Conservation (phyloP, 2,797 vertebrate genomes). For the Argya squamiceps region DNA sequence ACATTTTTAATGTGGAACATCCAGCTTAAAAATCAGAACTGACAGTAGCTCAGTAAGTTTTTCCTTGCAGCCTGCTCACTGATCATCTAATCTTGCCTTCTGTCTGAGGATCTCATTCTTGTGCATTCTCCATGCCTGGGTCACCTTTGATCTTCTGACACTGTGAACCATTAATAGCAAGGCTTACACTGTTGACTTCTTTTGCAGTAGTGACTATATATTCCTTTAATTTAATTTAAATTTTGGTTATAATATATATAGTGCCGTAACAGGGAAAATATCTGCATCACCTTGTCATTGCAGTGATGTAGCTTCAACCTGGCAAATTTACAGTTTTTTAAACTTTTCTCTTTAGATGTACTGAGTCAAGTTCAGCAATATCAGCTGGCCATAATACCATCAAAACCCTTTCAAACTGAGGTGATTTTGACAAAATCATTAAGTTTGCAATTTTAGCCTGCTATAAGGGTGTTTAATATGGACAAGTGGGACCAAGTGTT, state of each 20-base stretch:
- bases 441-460: background rate
- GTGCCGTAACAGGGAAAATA: background rate
- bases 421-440: background rate
- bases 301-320: background rate
- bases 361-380: background rate
- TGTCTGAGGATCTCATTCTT: background rate
- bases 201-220: background rate
- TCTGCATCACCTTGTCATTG: background rate
- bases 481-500: background rate
- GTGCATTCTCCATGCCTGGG: background rate
- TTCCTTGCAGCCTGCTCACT: background rate
- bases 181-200: background rate
- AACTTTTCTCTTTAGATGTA: background rate
- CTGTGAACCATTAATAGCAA: constrained; percentile 8
- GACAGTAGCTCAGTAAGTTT: background rate
- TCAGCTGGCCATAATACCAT: background rate
- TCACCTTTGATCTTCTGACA: constrained; percentile 1
- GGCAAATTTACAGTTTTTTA: background rate
- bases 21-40: constrained; percentile 8
- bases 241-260: background rate
- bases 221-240: constrained; percentile 30
- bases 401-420: background rate
- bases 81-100: background rate
- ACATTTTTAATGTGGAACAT: background rate
- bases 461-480: background rate